These are phyloP conservation scores for Adelphocoris suturalis DNA, from an alignment of 2,888 invertebrate genomes.

Conservation along the genomic window DNA sequence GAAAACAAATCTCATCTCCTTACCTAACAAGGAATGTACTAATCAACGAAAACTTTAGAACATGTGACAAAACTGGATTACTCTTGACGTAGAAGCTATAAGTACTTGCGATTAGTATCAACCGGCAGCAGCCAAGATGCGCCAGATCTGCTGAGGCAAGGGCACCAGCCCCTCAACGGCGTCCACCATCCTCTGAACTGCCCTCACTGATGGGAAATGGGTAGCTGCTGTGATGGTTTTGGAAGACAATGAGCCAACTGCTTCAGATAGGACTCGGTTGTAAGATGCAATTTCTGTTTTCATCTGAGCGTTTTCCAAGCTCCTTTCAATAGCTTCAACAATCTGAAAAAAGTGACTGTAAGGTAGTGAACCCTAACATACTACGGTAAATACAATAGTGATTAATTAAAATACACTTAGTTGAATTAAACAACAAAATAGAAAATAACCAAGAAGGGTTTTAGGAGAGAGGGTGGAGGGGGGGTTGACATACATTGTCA, in stretches of 20 bases:
- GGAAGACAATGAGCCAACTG: slow-evolving; percentile 89
- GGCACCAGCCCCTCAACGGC: slow-evolving; percentile 92
- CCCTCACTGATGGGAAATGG: slow-evolving; percentile 93
- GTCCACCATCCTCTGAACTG: slow-evolving; percentile 96
- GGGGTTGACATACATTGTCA: background rate
- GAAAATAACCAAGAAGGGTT: no score
- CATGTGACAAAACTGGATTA: no score
- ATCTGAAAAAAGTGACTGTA: background rate
- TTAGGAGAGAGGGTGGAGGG: no score
- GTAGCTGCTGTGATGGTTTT: slow-evolving; percentile 95
- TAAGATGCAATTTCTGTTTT: slow-evolving; percentile 53
- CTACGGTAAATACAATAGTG: no score
- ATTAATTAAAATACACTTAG: no score
- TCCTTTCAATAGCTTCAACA: slow-evolving; percentile 64
- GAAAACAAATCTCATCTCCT: no score
- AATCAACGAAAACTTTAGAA: no score
- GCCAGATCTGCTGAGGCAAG: slow-evolving; percentile 82
- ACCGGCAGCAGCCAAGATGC: slow-evolving; percentile 57
- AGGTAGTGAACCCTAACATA: no score
- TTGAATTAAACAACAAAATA: no score
- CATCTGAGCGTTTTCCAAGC: slow-evolving; percentile 48
- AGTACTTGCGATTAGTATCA: background rate
- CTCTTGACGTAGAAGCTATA: background rate
- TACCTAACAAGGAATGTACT: no score
- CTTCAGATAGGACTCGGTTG: slow-evolving; percentile 84